These are phyloP conservation scores for Lindbergichthys nudifrons DNA, from an alignment of 2,797 vertebrate species.

Conservation along the genomic window DNA sequence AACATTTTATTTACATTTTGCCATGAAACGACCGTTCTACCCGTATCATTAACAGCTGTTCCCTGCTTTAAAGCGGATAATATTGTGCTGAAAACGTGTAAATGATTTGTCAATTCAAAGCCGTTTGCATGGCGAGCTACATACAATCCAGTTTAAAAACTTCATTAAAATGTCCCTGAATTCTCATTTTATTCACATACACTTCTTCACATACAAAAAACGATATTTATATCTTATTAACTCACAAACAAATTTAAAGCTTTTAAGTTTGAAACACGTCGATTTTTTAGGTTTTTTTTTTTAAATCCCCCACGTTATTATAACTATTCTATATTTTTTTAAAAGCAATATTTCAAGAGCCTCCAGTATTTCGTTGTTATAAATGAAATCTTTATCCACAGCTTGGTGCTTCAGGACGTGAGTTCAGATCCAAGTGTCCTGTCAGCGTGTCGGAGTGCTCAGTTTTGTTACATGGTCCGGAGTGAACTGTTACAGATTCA, in stretches of 20 bases:
- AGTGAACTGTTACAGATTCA: conserved; percentile 84
- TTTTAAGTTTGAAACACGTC: conserved; percentile 77
- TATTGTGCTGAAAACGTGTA: conserved; percentile 52
- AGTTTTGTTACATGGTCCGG: conserved; percentile 77
- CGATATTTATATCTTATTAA: conserved; percentile 86
- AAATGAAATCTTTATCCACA: conserved; percentile 66
- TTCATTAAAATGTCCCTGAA: conserved; percentile 71
- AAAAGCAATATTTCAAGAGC: conserved; percentile 84
- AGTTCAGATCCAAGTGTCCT: conserved; percentile 73
- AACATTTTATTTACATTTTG: conserved; percentile 84
- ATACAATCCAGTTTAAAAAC: conserved; percentile 45
- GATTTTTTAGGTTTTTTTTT: conserved; percentile 65
- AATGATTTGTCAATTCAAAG: conserved; percentile 65
- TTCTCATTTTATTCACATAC: conserved; percentile 80
- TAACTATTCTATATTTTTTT: conserved; percentile 81
- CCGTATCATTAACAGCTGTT: conserved; percentile 64
- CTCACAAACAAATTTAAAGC: conserved; percentile 82
- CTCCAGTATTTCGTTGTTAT: conserved; percentile 81
- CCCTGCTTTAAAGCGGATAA: conserved; percentile 49
- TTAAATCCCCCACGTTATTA: conserved; percentile 68
- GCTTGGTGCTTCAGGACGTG: conserved; percentile 69
- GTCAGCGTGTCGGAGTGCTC: conserved; percentile 86
- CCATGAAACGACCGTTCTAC: conserved; percentile 75
- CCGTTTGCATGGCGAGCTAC: conserved; percentile 43
- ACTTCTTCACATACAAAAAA: conserved; percentile 79